Base-by-base conservation (phyloP, 2,113 vertebrate species). In the Ascaphus truei region DNA sequence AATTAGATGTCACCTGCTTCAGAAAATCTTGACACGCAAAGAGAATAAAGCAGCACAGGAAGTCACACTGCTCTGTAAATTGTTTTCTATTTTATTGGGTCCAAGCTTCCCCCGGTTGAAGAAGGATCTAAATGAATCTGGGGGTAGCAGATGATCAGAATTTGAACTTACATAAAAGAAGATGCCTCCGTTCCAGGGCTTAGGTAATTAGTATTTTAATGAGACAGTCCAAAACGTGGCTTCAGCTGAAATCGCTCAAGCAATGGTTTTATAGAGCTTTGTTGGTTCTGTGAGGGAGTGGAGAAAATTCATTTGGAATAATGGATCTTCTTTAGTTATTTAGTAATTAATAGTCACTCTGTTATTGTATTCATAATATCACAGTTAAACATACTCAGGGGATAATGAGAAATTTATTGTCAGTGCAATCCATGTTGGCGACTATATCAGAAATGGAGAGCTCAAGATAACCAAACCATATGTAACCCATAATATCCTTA, bases 1-100 rank as follows among this genome's bases (percentile, higher is more conserved):
- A 62, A 81, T 73, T 39, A 60, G 65, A 67, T 73, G 33, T 47
- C 79, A 33, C 20, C 4, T 76, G 56, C 9, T 71, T 74, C 72
- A 39, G 10, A 16, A 65, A 53, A 50, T 69, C 16, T 57, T 77
- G 59, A 52, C 39, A 68, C 8, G 43, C 20, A 62, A 27, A 52
- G 64, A 53, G 13, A 45, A 1, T 76, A 75, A 0, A 2, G 25
- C 47, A 39, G 33, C 48, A 68, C 11, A 5, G 39, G 37, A 41
- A 61, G 20, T 43, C 25, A 45, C 26, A 18, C 25, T 20, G n/a
- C 22, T 45, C 58, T 30, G 26, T 30, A 45, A 30, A 61, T 30
- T 16, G 15, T 25, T 30, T 30, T 61, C 39, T 26, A 45, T 61
- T 61, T 61, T 45, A 45, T 61, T 45, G 37, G 12, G 26, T 22